Conservation (phyloP, 2,888 invertebrate species). For the Galerucella pusilla region DNA sequence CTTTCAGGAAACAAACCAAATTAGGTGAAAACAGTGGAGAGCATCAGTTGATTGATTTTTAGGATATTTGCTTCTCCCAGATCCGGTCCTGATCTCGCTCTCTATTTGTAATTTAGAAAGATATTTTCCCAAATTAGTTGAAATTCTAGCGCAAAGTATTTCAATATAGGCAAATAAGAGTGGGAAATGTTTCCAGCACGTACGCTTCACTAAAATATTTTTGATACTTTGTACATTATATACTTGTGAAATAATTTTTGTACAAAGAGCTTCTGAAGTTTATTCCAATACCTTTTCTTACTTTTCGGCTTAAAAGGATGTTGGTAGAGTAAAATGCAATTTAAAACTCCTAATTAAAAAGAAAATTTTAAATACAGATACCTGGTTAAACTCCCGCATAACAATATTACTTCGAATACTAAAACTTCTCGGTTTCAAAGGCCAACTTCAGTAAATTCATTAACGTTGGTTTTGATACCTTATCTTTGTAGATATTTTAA, state of each 20-base stretch:
- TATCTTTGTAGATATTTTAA: slow-evolving; percentile 10
- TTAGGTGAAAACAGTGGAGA: neutral
- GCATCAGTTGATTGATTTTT: neutral
- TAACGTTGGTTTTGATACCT: slow-evolving; percentile 22
- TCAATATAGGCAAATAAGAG: neutral
- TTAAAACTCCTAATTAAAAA: slow-evolving; percentile 32
- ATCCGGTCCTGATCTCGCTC: neutral
- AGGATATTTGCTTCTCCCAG: neutral
- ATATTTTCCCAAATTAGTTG: neutral
- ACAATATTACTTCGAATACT: slow-evolving; percentile 28
- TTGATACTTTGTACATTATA: neutral
- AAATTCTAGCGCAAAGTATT: neutral
- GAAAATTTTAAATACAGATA: slow-evolving; percentile 28
- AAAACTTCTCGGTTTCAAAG: slow-evolving; percentile 27
- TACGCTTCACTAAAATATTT: neutral
- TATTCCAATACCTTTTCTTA: slow-evolving; percentile 19
- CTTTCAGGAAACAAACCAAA: slow-evolving; percentile 4
- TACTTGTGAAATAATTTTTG: neutral
- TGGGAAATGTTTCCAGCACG: neutral
- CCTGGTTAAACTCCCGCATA: slow-evolving; percentile 21
- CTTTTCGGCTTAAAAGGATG: slow-evolving; percentile 17
- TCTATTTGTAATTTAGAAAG: neutral
- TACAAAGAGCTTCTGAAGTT: slow-evolving; percentile 6
- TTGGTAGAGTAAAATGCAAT: slow-evolving; percentile 29
- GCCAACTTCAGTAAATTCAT: slow-evolving; percentile 30